A percentile compares a stretch with the other conserved stretches of the same genome.
Conservation (phyloP, 2,888 invertebrate species). For the Callyntrura guangdongensis region DNA sequence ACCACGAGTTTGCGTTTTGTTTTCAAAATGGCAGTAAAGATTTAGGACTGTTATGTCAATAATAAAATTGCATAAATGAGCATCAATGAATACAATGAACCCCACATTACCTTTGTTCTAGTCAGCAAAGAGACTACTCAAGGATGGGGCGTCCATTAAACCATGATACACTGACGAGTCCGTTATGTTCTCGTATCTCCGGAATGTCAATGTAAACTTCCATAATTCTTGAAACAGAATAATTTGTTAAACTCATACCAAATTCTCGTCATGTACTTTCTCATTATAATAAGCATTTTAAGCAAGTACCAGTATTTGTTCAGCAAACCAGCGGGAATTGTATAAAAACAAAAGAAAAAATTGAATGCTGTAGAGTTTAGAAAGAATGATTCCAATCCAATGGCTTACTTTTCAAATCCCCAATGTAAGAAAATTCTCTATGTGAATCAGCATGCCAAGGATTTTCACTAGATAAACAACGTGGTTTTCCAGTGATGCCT, state of each 20-base stretch:
- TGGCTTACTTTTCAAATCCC: slow-evolving; percentile 80
- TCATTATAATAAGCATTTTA: not conserved
- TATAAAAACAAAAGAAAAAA: not conserved
- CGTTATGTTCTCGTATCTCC: slow-evolving; percentile 78
- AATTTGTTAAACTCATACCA: not conserved
- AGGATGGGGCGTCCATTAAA: slow-evolving; percentile 71
- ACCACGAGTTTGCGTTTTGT: no score
- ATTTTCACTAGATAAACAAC: slow-evolving; percentile 12
- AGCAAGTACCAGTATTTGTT: not conserved
- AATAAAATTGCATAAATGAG: no score
- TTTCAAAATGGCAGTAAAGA: no score
- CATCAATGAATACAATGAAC: no score
- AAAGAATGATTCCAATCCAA: not conserved
- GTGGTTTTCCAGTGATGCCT: slow-evolving; percentile 79
- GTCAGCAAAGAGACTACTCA: slow-evolving; percentile 70
- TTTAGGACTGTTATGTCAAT: no score
- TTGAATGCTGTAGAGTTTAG: not conserved
- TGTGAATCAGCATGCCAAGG: slow-evolving; percentile 64
- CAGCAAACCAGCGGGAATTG: not conserved
- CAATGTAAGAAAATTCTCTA: slow-evolving; percentile 76
- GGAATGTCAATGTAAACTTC: slow-evolving; percentile 76
- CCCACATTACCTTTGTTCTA: slow-evolving; percentile 77
- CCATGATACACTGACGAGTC: slow-evolving; percentile 79
- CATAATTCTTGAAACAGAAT: slow-evolving; percentile 67
- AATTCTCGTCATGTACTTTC: not conserved